Conservation (phyloP, 2,797 vertebrate species). For the Botia almorhae region DNA sequence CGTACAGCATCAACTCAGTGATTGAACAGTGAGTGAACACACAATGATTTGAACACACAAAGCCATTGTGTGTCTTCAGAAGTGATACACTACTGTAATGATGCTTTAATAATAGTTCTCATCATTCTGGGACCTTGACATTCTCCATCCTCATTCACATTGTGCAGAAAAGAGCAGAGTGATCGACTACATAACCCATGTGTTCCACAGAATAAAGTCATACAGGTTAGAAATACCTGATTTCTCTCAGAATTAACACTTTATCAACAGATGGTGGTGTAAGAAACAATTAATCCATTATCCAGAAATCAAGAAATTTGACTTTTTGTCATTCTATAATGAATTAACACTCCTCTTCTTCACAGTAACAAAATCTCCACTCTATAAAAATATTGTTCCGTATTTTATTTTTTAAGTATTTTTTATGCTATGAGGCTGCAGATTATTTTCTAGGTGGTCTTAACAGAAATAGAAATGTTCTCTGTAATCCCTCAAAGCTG, state of each 20-base stretch:
- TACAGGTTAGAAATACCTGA: not conserved
- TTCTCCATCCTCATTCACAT: not conserved
- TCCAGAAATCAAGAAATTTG: too few relatives aligned
- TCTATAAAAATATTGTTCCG: slow-evolving; percentile 3
- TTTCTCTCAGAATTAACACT: too few relatives aligned
- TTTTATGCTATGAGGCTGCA: slow-evolving; percentile 7
- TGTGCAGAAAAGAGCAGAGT: not conserved
- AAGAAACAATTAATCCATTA: too few relatives aligned
- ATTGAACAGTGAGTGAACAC: too few relatives aligned
- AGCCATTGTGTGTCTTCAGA: not conserved
- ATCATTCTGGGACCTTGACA: not conserved
- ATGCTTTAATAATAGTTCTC: not conserved
- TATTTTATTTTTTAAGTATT: too few relatives aligned
- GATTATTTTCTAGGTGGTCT: not conserved
- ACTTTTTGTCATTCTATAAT: too few relatives aligned
- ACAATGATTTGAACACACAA: not conserved
- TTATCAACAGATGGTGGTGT: too few relatives aligned
- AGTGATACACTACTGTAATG: not conserved
- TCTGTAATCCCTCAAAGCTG: slow-evolving; percentile 17
- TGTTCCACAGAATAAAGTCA: not conserved
- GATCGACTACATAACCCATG: not conserved
- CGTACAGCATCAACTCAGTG: not conserved
- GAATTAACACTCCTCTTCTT: too few relatives aligned
- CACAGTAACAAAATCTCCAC: too few relatives aligned
- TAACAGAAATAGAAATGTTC: slow-evolving; percentile 21